phyloP scores from a whole-genome alignment of 2,113 vertebrate genomes.

The Phyllopteryx taeniolatus region DNA sequence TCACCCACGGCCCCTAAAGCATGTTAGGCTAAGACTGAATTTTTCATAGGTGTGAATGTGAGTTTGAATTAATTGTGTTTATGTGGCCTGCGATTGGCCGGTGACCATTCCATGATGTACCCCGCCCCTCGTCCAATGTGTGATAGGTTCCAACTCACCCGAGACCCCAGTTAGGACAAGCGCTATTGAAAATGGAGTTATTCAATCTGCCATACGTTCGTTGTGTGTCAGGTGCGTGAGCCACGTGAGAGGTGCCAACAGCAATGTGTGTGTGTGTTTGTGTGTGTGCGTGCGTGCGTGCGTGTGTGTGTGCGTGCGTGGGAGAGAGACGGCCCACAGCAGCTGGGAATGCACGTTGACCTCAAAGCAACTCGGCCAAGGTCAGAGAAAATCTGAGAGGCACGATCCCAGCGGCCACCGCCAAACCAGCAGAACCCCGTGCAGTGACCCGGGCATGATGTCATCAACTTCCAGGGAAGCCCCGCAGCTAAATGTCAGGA shows the following conservation, averaged over 20 bases:
- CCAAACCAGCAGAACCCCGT: not conserved
- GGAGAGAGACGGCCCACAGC: conserved; percentile 39
- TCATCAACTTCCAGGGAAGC: not conserved
- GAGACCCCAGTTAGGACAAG: not conserved
- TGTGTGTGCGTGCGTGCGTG: conserved; percentile 25
- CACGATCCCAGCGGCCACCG: not conserved
- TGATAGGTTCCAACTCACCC: too few relatives aligned
- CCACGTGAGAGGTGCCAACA: conserved; percentile 29
- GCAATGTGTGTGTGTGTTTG: not conserved
- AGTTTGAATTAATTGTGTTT: not conserved
- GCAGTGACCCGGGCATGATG: not conserved
- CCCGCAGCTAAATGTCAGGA: not conserved
- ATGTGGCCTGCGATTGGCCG: not conserved
- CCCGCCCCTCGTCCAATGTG: too few relatives aligned
- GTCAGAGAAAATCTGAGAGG: conserved; percentile 32
- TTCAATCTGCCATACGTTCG: not conserved
- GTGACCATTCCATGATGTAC: too few relatives aligned
- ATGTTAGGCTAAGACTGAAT: not conserved
- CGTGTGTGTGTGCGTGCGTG: conserved; percentile 8
- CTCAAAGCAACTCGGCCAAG: conserved; percentile 43
- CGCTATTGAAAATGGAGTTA: not conserved
- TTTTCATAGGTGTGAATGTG: not conserved
- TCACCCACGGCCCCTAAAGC: too few relatives aligned
- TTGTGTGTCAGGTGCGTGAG: conserved; percentile 40
- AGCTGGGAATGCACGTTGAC: conserved; percentile 72